Evolutionary conservation across 2,888 invertebrate species (phyloP).

Genomic region (Calameuta filiformis): DNA sequence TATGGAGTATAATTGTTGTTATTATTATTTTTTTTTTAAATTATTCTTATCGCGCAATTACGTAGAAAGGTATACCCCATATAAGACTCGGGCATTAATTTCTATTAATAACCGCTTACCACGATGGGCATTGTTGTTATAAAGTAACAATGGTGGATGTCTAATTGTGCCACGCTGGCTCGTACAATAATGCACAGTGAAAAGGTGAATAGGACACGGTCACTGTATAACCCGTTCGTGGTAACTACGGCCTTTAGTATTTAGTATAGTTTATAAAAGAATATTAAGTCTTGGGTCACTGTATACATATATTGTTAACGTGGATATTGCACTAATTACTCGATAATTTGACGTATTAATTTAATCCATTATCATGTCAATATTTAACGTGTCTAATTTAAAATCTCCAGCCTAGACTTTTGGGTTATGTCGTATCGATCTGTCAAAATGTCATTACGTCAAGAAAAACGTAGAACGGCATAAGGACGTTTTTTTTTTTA

Average conservation of each 20-base stretch:
- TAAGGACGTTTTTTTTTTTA: not conserved
- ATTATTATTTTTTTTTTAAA: not conserved
- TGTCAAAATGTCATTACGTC: not conserved
- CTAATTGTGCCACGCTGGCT: not conserved
- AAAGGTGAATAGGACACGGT: not conserved
- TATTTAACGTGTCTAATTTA: not conserved
- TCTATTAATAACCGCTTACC: not conserved
- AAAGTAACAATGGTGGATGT: not conserved
- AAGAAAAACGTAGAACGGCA: not conserved
- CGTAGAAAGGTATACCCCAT: not conserved
- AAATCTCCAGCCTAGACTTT: not conserved
- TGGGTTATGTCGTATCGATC: not conserved
- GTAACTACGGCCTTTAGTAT: constrained; percentile 62
- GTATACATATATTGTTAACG: not conserved
- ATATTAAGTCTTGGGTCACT: constrained; percentile 21
- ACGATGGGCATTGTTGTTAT: not conserved
- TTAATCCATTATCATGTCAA: not conserved
- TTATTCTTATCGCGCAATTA: no score
- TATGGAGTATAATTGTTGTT: not conserved
- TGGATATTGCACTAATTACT: not conserved
- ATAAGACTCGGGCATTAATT: not conserved
- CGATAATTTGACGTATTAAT: not conserved
- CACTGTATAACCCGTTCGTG: constrained; percentile 6
- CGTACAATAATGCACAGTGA: not conserved
- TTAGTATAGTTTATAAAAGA: constrained; percentile 27